Conservation (phyloP, 1,140 invertebrate species). For the Nasonia longicornis region DNA sequence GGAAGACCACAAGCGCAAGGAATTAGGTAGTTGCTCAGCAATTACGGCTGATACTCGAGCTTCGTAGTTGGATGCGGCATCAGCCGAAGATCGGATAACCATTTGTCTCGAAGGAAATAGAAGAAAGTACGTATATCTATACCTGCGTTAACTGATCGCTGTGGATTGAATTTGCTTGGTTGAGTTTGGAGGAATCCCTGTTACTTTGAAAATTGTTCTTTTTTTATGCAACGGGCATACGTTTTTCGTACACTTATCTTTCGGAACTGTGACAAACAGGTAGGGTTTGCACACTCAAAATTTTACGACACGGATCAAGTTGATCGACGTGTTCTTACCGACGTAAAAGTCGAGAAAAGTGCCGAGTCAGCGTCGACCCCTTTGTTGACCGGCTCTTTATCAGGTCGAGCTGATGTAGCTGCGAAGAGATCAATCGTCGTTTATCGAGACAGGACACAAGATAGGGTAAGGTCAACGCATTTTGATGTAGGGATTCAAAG, state of each 20-base stretch:
- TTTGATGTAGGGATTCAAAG: too few species aligned
- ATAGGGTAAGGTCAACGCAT: too few species aligned
- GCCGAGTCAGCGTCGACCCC: conserved; percentile 5
- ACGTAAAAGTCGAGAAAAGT: neutral
- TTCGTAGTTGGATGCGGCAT: conserved; percentile 20
- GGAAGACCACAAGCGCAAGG: neutral
- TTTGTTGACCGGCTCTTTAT: conserved; percentile 14
- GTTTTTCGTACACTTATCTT: too few species aligned
- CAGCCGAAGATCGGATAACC: conserved; percentile 4
- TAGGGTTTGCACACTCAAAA: neutral
- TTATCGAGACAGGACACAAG: too few species aligned
- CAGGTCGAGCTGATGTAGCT: neutral
- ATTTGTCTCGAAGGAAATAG: conserved; percentile 10
- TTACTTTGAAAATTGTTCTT: too few species aligned
- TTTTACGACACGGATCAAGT: conserved; percentile 6
- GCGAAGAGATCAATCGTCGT: too few species aligned
- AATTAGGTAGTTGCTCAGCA: conserved; percentile 19
- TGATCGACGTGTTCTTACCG: neutral
- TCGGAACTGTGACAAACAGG: too few species aligned
- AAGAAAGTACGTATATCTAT: neutral
- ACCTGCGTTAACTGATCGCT: neutral
- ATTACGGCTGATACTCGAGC: conserved; percentile 28
- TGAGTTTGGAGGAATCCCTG: neutral
- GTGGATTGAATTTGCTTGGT: neutral
- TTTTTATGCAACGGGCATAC: too few species aligned